phyloP scores from a whole-genome alignment of 1,140 invertebrate species.

The Procambarus virginalis region DNA sequence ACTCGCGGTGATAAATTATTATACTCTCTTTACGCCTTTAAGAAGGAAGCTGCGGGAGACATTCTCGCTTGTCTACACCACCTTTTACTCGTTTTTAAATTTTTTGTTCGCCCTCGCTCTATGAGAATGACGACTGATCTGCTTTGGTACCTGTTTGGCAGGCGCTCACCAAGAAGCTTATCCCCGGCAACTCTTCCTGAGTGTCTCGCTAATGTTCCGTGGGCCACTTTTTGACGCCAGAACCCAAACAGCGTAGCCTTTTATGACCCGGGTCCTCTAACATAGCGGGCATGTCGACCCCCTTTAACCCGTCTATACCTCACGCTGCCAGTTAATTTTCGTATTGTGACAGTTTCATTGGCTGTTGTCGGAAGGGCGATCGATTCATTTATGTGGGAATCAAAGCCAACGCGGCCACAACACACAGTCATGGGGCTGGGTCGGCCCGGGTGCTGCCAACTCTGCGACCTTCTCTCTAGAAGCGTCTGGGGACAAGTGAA shows the following conservation, averaged over 20 bases:
- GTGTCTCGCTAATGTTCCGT: constrained; percentile 8
- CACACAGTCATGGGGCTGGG: not conserved
- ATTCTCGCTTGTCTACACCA: not conserved
- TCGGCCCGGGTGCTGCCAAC: not conserved
- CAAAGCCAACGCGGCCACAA: too few species aligned
- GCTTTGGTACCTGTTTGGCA: constrained; percentile 7
- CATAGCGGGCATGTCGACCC: too few species aligned
- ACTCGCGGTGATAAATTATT: not conserved
- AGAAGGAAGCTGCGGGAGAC: not conserved
- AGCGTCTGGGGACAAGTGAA: not conserved
- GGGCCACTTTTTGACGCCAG: too few species aligned
- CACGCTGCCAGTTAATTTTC: too few species aligned
- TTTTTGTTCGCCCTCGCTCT: not conserved
- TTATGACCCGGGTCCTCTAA: too few species aligned
- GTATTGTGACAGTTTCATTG: too few species aligned
- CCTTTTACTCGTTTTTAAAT: not conserved
- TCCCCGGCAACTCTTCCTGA: not conserved
- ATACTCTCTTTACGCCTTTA: not conserved
- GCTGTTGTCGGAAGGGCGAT: too few species aligned
- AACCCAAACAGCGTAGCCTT: too few species aligned
- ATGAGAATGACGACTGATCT: constrained; percentile 3
- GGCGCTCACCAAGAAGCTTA: not conserved
- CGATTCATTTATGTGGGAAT: too few species aligned
- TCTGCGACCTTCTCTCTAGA: not conserved
- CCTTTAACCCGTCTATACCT: too few species aligned